These are phyloP conservation scores for Agrypnia vestita DNA, from an alignment of 1,140 invertebrate genomes.

Conservation along the genomic window DNA sequence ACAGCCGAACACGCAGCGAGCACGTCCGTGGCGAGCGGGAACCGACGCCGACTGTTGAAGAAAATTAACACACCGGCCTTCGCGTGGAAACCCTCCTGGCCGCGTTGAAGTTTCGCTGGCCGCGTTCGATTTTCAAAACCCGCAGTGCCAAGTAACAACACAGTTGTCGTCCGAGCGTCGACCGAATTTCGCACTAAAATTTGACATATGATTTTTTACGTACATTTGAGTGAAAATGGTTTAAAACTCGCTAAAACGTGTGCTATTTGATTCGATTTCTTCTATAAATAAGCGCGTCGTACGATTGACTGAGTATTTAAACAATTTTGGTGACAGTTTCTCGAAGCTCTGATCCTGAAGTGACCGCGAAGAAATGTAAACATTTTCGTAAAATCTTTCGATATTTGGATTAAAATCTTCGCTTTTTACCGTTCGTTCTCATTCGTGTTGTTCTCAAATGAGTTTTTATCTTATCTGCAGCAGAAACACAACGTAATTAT, in stretches of 20 bases:
- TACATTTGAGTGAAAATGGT: background rate
- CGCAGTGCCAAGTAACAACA: background rate
- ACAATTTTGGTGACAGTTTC: too few relatives aligned
- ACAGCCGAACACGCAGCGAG: conserved; percentile 17
- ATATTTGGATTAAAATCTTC: too few relatives aligned
- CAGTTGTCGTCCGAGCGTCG: too few relatives aligned
- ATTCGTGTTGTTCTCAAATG: too few relatives aligned
- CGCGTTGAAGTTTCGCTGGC: background rate
- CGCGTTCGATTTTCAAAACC: conserved; percentile 15
- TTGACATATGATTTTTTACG: too few relatives aligned
- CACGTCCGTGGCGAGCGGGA: background rate
- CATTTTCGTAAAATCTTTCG: too few relatives aligned
- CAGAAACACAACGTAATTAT: too few relatives aligned
- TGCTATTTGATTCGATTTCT: background rate
- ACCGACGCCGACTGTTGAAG: conserved; percentile 3
- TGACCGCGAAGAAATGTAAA: background rate
- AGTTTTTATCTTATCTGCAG: too few relatives aligned
- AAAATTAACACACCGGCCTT: conserved; percentile 11
- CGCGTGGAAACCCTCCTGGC: background rate
- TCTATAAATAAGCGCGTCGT: conserved; percentile 8
- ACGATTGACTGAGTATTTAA: background rate
- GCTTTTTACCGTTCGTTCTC: too few relatives aligned
- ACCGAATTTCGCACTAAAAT: too few relatives aligned
- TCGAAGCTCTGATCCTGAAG: background rate
- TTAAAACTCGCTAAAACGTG: background rate